Percentiles rank a stretch among this genome's conserved stretches.
Conservation (phyloP, 2,797 vertebrate genomes). For the Mormyrops boulengeri region DNA sequence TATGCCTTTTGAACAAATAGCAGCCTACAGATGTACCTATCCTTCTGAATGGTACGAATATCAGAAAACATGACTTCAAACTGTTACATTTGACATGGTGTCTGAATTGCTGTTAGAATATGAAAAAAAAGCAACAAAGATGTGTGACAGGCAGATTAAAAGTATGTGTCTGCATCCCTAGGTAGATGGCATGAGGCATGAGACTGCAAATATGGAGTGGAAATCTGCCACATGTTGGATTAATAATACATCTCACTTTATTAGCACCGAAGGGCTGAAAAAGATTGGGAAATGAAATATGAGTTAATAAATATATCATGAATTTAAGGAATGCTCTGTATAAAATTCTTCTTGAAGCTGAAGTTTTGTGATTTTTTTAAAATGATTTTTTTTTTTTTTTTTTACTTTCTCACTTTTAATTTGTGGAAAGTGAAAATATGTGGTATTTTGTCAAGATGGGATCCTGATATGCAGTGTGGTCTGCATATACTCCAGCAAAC, state of each 20-base stretch:
- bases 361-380: neutral
- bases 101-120: neutral
- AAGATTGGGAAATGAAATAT: constrained; percentile 15
- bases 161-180: neutral
- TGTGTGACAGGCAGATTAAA: neutral
- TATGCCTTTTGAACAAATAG: neutral
- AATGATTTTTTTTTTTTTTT: neutral
- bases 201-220: neutral
- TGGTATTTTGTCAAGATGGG: neutral
- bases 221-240: constrained; percentile 7
- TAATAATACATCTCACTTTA: constrained; percentile 27
- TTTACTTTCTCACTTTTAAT: neutral
- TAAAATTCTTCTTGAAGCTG: constrained; percentile 11
- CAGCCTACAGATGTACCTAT: neutral
- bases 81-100: neutral
- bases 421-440: neutral
- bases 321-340: constrained; percentile 10
- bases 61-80: neutral
- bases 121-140: neutral
- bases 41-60: neutral
- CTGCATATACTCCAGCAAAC: neutral
- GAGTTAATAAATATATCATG: constrained; percentile 12
- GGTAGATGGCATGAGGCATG: neutral
- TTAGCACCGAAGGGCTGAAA: constrained; percentile 22
- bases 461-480: neutral